Base-by-base conservation (phyloP, 2,888 invertebrate species). In the Ormia ochracea region DNA sequence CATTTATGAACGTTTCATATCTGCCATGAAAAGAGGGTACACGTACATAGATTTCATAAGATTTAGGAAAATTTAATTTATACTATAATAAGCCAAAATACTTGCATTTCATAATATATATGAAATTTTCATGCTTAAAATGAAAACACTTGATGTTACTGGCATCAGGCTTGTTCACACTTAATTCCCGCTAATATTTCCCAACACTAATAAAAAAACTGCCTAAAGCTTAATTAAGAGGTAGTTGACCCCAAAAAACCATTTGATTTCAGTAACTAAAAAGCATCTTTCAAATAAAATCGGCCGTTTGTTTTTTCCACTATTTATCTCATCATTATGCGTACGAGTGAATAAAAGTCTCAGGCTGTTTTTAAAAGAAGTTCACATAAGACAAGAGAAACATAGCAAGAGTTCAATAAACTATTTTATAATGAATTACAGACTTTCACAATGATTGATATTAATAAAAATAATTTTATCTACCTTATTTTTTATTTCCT, bases 191-290 rank as follows among this genome's bases (percentile, higher is more conserved):
- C 23, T 48, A n/a, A 28, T 17, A 5, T 6, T 5, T 2, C n/a
- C 6, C 48, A 48, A 23, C 50, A 9, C 50, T n/a, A 7, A 28
- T 3, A 26, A 1, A 43, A 10, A 28, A 1, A 26, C 6, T 28
- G 26, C 9, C 19, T 28, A 2, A 43, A n/a, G 21, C 1, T n/a
- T 23, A 38, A 41, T 52, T 9, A 54, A 9, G 61, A 54, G 75
- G 75, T 76, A 69, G 7, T 68, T 68, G 68, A 76, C 69, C 76
- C 48, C 36, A 48, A 28, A n/a, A n/a, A n/a, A 31, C 17, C 41
- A 61, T 56, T 45, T 56, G 61, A n/a, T 52, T 50, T 33, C 14
- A 36, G 23, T 38, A 21, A 45, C n/a, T 28, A 48, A 28, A 21
- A 12, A 56, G 41, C 12, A 58, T 38, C 14, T 59, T 59, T 26